Conservation (phyloP, 2,797 vertebrate species). For the Okamejei kenojei region DNA sequence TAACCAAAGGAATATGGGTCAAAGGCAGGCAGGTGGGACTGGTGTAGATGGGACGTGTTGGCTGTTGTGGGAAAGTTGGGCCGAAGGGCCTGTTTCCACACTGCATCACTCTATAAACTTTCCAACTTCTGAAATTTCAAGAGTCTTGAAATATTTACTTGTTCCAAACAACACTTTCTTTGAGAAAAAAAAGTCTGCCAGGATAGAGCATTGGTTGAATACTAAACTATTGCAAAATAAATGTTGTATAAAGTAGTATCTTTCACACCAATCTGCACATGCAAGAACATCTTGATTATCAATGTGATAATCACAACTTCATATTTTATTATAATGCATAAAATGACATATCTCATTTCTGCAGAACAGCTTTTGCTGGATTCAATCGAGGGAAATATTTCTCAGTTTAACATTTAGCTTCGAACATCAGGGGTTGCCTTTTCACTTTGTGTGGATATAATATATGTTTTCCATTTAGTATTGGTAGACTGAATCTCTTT, state of each 20-base stretch:
- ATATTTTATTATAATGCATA: not conserved
- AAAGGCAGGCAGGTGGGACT: too few species aligned
- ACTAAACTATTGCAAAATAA: not conserved
- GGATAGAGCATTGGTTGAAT: not conserved
- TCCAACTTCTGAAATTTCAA: not conserved
- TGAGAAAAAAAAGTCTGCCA: not conserved
- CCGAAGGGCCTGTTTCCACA: too few species aligned
- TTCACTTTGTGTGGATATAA: not conserved
- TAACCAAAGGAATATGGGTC: too few species aligned
- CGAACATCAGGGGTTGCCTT: not conserved
- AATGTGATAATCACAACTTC: not conserved
- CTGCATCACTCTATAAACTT: not conserved
- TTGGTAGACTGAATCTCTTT: not conserved
- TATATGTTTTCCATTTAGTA: not conserved
- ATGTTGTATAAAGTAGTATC: not conserved
- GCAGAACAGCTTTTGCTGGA: not conserved
- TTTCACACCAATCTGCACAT: not conserved
- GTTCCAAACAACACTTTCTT: not conserved
- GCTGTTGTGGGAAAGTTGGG: too few species aligned
- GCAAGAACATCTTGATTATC: not conserved
- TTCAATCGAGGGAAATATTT: not conserved
- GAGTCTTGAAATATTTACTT: not conserved
- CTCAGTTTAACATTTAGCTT: not conserved
- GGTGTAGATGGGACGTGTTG: too few species aligned
- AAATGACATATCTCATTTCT: conserved; percentile 2